A percentile compares a stretch with the other conserved stretches of the same genome.
phyloP scores from a whole-genome alignment of 2,888 invertebrate species.

The Heliconius erato region DNA sequence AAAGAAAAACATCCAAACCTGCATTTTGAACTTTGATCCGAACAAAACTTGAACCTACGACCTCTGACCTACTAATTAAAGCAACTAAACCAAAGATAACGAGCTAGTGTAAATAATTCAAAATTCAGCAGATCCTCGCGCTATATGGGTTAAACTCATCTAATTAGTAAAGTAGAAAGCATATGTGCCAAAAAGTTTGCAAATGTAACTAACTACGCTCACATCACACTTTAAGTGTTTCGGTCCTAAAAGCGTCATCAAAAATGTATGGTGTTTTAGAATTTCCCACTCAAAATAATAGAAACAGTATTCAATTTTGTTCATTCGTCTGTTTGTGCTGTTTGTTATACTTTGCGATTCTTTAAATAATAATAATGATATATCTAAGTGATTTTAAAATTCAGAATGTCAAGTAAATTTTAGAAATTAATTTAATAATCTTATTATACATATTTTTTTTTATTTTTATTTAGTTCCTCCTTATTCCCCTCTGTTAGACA shows the following conservation, averaged over 20 bases:
- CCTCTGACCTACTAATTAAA: not conserved
- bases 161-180: conserved; percentile 48
- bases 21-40: not conserved
- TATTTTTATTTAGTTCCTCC: too few relatives aligned
- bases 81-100: not conserved
- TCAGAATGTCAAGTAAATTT: too few relatives aligned
- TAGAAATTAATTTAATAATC: too few relatives aligned
- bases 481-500: too few relatives aligned
- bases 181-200: conserved; percentile 46
- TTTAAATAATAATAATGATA: too few relatives aligned
- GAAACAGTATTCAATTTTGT: not conserved
- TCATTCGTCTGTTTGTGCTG: not conserved
- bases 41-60: not conserved
- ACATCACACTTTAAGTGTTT: conserved; percentile 28
- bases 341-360: not conserved
- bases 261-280: conserved; percentile 4
- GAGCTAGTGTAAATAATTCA: conserved; percentile 1
- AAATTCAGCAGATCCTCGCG: conserved; percentile 3
- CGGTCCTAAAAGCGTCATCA: conserved; percentile 24
- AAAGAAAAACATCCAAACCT: not conserved
- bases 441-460: too few relatives aligned
- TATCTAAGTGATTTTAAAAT: too few relatives aligned
- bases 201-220: conserved; percentile 42
- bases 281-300: not conserved
- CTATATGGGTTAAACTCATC: conserved; percentile 35